Conservation (phyloP, 2,113 vertebrate species). For the Romanogobio albipinnatus region DNA sequence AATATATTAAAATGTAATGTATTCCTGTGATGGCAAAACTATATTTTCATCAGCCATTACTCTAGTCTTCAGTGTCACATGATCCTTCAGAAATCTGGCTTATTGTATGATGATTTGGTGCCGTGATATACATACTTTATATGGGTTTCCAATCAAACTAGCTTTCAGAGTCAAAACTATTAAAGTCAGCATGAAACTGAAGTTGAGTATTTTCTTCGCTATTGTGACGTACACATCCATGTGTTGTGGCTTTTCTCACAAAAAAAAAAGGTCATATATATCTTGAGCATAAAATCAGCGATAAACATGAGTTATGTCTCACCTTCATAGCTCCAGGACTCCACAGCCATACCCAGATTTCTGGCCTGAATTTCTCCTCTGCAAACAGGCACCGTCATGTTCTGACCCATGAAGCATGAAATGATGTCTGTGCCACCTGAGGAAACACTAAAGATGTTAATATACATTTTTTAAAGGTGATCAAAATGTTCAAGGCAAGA, state of each 20-base stretch:
- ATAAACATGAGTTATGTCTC: conserved; percentile 12
- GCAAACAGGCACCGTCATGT: conserved; percentile 87
- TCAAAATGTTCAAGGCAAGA: neutral
- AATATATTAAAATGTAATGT: neutral
- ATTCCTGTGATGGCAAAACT: neutral
- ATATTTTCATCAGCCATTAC: neutral
- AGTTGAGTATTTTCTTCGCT: too few relatives aligned
- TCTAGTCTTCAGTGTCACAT: neutral
- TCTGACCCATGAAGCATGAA: conserved; percentile 97
- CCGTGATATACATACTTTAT: neutral
- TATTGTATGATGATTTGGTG: neutral
- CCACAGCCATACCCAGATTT: conserved; percentile 93
- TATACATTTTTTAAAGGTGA: neutral
- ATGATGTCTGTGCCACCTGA: conserved; percentile 96
- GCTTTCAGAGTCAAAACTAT: neutral
- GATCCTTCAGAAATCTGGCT: neutral
- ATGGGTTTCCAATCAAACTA: neutral
- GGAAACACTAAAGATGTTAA: conserved; percentile 29
- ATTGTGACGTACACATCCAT: too few relatives aligned
- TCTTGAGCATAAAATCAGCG: neutral
- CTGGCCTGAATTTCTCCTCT: conserved; percentile 94
- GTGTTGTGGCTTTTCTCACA: too few relatives aligned
- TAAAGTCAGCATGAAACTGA: neutral
- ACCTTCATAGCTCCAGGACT: conserved; percentile 91
- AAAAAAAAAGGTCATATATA: too few relatives aligned